Evolutionary conservation across 2,888 invertebrate genomes (phyloP), one percentile per base, ranked within the genome.

Genomic region (Drosophila robusta): DNA sequence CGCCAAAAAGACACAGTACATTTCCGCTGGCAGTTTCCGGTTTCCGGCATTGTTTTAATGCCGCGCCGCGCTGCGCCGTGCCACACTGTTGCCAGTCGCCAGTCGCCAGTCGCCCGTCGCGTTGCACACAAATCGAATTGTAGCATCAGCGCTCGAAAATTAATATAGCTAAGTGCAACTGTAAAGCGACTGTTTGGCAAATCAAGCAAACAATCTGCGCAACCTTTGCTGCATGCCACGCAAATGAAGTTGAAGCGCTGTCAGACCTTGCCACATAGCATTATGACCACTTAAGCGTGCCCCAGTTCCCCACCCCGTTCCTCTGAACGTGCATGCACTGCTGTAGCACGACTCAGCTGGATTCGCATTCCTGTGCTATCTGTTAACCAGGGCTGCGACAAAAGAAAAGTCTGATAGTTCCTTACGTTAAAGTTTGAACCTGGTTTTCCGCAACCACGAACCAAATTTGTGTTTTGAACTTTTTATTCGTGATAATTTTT

Each of bases 1-100:
- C 82, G 82, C 85, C 82, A 88, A 87, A 84, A 84, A 89, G 88
- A 88, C 89, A 89, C 87, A 89, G 84, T 84, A 87, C 88, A 88
- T 87, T 87, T 88, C 89, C 87, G 87, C 64, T 80, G 73, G 72
- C 84, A 87, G 87, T 87, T 89, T 89, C 86, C 89, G 72, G 78
- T 80, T 82, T 87, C 81, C 87, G 78, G 80, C 78, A 84, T 86
- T 83, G 83, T 86, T 85, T 73, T 78, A 75, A 80, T 82, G 73
- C 71, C 85, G 70, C 54, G 22, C 45, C 50, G 36, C 29, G 14
- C 5, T 8, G 29, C 41, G 12, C 14, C 4, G 34, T n/a, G 9
- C 9, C 34, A 34, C 34, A 56, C 38, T 29, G 34, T 55, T 45
- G 58, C 60, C 51, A 45, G 47, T 18, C 58, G 32, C n/a, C 14